Conservation (phyloP, 1,140 invertebrate species). For the Drosophila yakuba region DNA sequence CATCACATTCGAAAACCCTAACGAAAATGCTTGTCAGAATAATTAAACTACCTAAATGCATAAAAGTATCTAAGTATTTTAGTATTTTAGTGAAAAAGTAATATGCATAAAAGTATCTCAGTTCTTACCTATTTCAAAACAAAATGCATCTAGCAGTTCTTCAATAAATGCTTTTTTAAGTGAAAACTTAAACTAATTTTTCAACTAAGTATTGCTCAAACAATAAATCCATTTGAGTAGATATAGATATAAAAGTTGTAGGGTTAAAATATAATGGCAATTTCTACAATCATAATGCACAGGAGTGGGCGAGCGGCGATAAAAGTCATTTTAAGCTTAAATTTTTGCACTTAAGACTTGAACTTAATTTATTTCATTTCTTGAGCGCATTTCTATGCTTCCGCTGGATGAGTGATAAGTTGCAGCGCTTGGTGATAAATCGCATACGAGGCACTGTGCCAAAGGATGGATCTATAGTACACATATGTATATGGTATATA, state of each 20-base stretch:
- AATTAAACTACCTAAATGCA: too few relatives aligned
- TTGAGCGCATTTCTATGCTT: conserved; percentile 31
- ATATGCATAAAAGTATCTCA: too few relatives aligned
- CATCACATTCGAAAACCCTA: neutral
- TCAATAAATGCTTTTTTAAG: too few relatives aligned
- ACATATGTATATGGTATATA: neutral
- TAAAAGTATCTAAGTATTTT: too few relatives aligned
- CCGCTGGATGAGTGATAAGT: conserved; percentile 29
- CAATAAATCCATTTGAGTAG: neutral
- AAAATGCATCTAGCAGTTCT: too few relatives aligned
- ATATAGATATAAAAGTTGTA: neutral
- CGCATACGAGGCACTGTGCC: neutral
- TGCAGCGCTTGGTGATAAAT: conserved; percentile 29
- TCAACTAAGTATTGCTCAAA: neutral
- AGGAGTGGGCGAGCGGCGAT: conserved; percentile 10
- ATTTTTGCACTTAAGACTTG: neutral
- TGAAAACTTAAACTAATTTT: neutral
- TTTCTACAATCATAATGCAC: neutral
- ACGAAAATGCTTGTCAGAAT: too few relatives aligned
- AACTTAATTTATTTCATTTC: too few relatives aligned
- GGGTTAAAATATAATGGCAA: neutral
- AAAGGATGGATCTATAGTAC: conserved; percentile 15
- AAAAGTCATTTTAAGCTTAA: conserved; percentile 3
- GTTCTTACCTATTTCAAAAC: too few relatives aligned
- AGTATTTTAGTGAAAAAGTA: too few relatives aligned